These are phyloP conservation scores for Abscondita cerata DNA, from an alignment of 2,888 invertebrate species.

Conservation along the genomic window DNA sequence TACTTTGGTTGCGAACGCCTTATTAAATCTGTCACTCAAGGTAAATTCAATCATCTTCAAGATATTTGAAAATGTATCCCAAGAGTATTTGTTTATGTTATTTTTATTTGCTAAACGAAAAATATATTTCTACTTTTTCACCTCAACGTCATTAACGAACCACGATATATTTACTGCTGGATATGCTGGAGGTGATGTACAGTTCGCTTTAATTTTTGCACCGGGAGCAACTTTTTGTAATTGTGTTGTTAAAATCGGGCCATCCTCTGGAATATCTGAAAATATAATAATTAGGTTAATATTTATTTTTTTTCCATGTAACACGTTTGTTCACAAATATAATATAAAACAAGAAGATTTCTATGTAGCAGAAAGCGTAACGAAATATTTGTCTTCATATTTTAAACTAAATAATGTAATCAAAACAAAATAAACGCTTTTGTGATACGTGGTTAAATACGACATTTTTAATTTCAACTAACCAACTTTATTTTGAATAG, in stretches of 20 bases:
- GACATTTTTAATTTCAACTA: too few relatives aligned
- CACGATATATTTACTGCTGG: conserved; percentile 65
- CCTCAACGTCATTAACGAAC: conserved; percentile 63
- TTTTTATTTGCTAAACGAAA: background rate
- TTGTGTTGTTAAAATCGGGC: conserved; percentile 62
- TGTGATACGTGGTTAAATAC: too few relatives aligned
- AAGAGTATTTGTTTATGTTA: background rate
- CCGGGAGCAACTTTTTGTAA: conserved; percentile 61
- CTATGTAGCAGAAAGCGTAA: too few relatives aligned
- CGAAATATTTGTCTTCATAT: too few relatives aligned
- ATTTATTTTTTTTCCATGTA: too few relatives aligned
- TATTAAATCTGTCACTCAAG: conserved; percentile 28
- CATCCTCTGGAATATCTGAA: conserved; percentile 62
- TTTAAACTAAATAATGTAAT: too few relatives aligned
- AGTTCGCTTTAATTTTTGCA: conserved; percentile 62
- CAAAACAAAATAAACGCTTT: too few relatives aligned
- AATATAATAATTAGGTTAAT: conserved; percentile 25
- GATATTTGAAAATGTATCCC: conserved; percentile 13
- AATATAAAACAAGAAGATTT: too few relatives aligned
- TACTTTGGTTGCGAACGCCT: conserved; percentile 24
- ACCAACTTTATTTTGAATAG: too few relatives aligned
- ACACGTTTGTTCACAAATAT: too few relatives aligned
- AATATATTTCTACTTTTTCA: conserved; percentile 47
- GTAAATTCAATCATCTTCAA: conserved; percentile 21
- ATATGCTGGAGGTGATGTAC: conserved; percentile 64